Base-by-base conservation (phyloP, 2,113 vertebrate genomes). In the Cololabis saira region DNA sequence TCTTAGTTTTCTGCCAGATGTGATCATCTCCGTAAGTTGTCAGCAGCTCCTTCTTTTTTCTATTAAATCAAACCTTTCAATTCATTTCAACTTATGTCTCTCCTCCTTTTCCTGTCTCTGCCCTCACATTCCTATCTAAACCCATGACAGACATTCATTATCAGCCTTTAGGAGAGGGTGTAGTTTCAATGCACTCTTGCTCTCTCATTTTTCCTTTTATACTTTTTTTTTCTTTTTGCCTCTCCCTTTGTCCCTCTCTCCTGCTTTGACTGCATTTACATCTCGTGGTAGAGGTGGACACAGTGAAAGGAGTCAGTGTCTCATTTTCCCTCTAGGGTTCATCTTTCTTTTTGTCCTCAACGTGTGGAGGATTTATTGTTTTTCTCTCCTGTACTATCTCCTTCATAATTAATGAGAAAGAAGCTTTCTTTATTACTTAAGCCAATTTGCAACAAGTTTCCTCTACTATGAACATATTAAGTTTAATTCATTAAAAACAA, bases 21-120 rank as follows among this genome's bases (percentile, higher is more conserved):
- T n/a, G 8, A 30, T 33, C 10, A 37, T 55, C 15, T 17, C 17
- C 40, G 10, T 37, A 17, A 37, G 30, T 1, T 37, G n/a, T 5
- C 30, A 40, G 5, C 27, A 30, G 10, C 13, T 12, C 5, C 50
- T 40, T 27, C 55, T 27, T 69, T 12, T 37, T 16, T 16, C 30
- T 27, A 60, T 69, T 63, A 71, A 54, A 56, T 71, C 13, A 74
- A 76, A 19, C 7, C 33, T 42, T 58, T 72, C 47, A 68, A 40
- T 65, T 58, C 27, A 65, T 62, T 59, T 72, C 22, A 65, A 45
- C 42, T 70, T 12, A 16, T 61, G 30, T 70, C 50, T 44, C 41
- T 60, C n/a, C 42, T 43, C 41, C 40, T 15, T 15, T 59, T 47
- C 12, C 6, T 37, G 33, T 37, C 33, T 37, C 33, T 37, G 33